These are phyloP conservation scores for Drepana falcataria DNA, from an alignment of 2,888 invertebrate genomes.

Conservation along the genomic window DNA sequence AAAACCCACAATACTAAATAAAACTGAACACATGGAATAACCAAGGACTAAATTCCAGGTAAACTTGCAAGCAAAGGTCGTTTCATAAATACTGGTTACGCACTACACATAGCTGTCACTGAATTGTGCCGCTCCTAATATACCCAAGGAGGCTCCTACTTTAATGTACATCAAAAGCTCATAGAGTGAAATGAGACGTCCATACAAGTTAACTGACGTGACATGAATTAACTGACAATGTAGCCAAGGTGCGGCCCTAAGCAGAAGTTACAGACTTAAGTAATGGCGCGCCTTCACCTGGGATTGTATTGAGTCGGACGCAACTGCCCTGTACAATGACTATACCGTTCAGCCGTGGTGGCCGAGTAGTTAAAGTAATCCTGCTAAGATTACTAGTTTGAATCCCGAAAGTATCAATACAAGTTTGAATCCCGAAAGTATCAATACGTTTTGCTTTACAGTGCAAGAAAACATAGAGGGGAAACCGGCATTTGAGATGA, in stretches of 20 bases:
- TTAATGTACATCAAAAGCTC: slow-evolving; percentile 26
- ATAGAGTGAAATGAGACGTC: slow-evolving; percentile 43
- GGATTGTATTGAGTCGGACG: not conserved
- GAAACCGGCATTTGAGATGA: no score
- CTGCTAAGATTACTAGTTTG: no score
- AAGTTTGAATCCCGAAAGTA: no score
- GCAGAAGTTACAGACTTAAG: slow-evolving; percentile 67
- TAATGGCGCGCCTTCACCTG: slow-evolving; percentile 45
- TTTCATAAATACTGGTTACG: not conserved
- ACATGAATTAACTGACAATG: slow-evolving; percentile 57
- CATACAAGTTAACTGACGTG: slow-evolving; percentile 40
- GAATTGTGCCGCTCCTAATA: not conserved
- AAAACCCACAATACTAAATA: no score
- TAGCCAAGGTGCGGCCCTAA: slow-evolving; percentile 42
- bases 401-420: no score
- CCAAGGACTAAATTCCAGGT: not conserved
- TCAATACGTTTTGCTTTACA: no score
- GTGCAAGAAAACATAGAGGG: no score
- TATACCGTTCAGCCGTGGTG: no score
- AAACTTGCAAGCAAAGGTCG: no score
- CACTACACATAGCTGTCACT: not conserved
- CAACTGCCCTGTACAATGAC: not conserved
- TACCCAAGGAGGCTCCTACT: slow-evolving; percentile 24
- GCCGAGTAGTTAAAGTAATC: no score
- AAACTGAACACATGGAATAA: not conserved